Evolutionary conservation across 2,113 vertebrate species (phyloP), one percentile per base, ranked within the genome.

Genomic region (Phodopus roborovskii): DNA sequence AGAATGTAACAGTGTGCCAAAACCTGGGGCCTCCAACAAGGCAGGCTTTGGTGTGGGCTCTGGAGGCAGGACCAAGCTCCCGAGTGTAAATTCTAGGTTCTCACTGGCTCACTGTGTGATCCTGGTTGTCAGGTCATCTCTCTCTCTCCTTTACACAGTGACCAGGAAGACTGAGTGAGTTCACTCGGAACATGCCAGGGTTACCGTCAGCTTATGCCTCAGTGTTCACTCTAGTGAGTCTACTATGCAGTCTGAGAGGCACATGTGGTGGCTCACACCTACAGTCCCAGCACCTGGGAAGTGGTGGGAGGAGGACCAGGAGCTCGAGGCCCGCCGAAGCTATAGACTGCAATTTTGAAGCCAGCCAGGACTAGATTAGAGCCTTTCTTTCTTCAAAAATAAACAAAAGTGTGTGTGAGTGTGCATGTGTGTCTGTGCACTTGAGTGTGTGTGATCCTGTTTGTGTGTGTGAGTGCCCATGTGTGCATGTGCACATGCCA

Each of bases 361-460:
- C 56, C n/a, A 45, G 60, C 82, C 26, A 33, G 5, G 82, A 17
- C 39, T 30, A 33, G 4, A 66, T 30, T 10, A 68, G 17, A 86
- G 1, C 17, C 83, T 50, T 19, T 48, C 62, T 68, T 64, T 48
- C 62, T 68, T 64, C 17, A 68, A 50, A 86, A 53, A n/a, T 33
- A 36, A 53, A 13, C 22, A 64, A n/a, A 68, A 71, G 58, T 9
- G 16, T 62, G n/a, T 60, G n/a, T 30, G 5, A 1, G 26, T 74
- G 22, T 78, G 77, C 36, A 20, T 22, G 11, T 12, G 11, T 28
- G 36, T 60, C 17, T 56, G 78, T 12, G 9, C 19, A 10, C 26
- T 0, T 28, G 6, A 4, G 3, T 7, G 15, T 33, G 5, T 5
- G 17, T 45, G 45, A 45, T 3, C n/a, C n/a, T 45, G 45, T 45